phyloP scores from a whole-genome alignment of 2,888 invertebrate species.

The Xestobium rufovillosum region DNA sequence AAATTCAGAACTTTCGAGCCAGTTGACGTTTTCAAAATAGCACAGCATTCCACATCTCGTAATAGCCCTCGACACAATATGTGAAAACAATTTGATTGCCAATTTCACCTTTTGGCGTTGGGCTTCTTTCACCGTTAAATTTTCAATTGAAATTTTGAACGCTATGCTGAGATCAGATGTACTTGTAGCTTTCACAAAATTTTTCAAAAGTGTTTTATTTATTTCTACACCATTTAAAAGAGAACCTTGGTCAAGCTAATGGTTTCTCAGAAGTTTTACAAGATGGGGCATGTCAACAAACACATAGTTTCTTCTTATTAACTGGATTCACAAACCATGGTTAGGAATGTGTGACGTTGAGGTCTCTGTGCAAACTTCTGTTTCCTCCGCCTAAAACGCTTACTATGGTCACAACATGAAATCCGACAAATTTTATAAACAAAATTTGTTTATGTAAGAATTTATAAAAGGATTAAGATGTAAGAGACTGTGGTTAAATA shows the following conservation, averaged over 20 bases:
- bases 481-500: too few species aligned
- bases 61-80: slow-evolving; percentile 21
- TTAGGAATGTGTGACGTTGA: slow-evolving; percentile 13
- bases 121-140: slow-evolving; percentile 4
- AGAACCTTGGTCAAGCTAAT: slow-evolving; percentile 22
- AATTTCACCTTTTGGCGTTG: slow-evolving; percentile 20
- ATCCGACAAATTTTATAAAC: too few species aligned
- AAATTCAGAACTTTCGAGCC: slow-evolving; percentile 21
- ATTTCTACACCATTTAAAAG: slow-evolving; percentile 19
- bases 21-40: slow-evolving; percentile 13
- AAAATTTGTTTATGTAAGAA: too few species aligned
- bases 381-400: slow-evolving; percentile 24
- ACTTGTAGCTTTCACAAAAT: slow-evolving; percentile 15
- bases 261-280: slow-evolving; percentile 20
- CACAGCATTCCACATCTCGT: slow-evolving; percentile 19
- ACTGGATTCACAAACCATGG: slow-evolving; percentile 18
- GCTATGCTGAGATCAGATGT: slow-evolving; percentile 19
- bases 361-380: slow-evolving; percentile 15
- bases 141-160: slow-evolving; percentile 12
- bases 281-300: slow-evolving; percentile 22
- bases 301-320: slow-evolving; percentile 14
- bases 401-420: slow-evolving; percentile 25
- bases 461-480: too few species aligned
- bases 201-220: slow-evolving; percentile 16
- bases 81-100: slow-evolving; percentile 25